Base-by-base conservation (phyloP, 2,113 vertebrate species). In the Phaethon lepturus region DNA sequence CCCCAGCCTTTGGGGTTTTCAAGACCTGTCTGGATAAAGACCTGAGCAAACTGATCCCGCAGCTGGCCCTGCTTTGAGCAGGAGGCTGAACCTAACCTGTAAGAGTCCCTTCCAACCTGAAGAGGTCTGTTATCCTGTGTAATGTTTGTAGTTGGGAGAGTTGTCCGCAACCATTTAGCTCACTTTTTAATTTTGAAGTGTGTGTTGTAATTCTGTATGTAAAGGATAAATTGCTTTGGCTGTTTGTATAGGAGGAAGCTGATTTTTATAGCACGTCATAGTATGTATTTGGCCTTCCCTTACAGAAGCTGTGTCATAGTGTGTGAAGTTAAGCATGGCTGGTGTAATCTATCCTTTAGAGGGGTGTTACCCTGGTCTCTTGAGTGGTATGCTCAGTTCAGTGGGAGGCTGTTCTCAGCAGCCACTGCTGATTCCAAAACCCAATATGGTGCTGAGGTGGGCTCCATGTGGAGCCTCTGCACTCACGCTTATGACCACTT, bases 71-170 rank as follows among this genome's bases (percentile, higher is more conserved):
- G 15, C 53, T 94, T 83, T 64, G 53, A 67, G n/a, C n/a, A 35
- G 31, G 31, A 74, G 31, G 29, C 17, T 40, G n/a, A 55, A 33
- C 23, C 5, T 88, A 31, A 66, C 3, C 29, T 38, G 13, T 58
- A 52, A 75, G 62, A 38, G 7, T 22, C 38, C 15, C 6, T 71
- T 58, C 20, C 24, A 44, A 15, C 47, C 40, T 53, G 9, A 56
- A 52, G 5, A 42, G 17, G 17, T 58, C 31, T 90, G 19, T 78
- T 40, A 17, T 74, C 17, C 63, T 33, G 26, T n/a, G 29, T 47
- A 44, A 40, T 2, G 3, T 17, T 13, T 1, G 2, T 11, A 62
- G n/a, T 25, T 13, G 4, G 33, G 44, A 82, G 33, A 6, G 5
- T 17, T 79, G 13, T 45, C n/a, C 68, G 18, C 28, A 83, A 14